These are phyloP conservation scores for Ceriagrion tenellum DNA, from an alignment of 2,888 invertebrate species.

Conservation along the genomic window DNA sequence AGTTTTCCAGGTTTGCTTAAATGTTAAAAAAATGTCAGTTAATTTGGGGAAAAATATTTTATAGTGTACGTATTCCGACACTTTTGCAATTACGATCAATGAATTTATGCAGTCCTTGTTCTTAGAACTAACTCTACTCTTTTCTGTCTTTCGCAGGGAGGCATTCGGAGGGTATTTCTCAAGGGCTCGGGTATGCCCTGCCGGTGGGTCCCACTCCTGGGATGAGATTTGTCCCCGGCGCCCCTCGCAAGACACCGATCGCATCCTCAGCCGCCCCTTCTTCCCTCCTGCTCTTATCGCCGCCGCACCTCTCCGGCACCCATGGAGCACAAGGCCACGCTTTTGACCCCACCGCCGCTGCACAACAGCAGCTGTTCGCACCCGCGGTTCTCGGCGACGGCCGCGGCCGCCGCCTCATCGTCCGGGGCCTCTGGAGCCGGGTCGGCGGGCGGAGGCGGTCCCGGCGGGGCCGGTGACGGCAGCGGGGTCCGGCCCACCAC, in stretches of 20 bases:
- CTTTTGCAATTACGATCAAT: no score
- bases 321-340: slow-evolving; percentile 84
- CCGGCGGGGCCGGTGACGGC: slow-evolving; percentile 32
- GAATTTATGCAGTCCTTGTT: no score
- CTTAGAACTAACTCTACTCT: background rate
- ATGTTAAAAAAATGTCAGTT: no score
- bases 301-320: background rate
- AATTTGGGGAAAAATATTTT: no score
- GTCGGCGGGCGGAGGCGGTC: slow-evolving; percentile 12
- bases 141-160: background rate
- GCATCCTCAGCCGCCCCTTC: background rate
- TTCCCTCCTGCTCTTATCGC: background rate
- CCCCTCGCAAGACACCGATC: background rate
- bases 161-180: background rate
- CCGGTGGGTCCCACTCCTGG: background rate
- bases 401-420: slow-evolving; percentile 77
- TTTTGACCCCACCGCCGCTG: slow-evolving; percentile 88
- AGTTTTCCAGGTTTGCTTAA: no score
- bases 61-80: no score
- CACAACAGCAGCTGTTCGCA: slow-evolving; percentile 92
- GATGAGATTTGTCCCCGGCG: background rate
- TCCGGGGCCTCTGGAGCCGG: slow-evolving; percentile 51
- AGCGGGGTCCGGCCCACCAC: slow-evolving; percentile 72
- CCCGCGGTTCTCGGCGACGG: slow-evolving; percentile 81
- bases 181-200: background rate